Conservation (phyloP, 2,797 vertebrate genomes). For the Bufotes viridis region DNA sequence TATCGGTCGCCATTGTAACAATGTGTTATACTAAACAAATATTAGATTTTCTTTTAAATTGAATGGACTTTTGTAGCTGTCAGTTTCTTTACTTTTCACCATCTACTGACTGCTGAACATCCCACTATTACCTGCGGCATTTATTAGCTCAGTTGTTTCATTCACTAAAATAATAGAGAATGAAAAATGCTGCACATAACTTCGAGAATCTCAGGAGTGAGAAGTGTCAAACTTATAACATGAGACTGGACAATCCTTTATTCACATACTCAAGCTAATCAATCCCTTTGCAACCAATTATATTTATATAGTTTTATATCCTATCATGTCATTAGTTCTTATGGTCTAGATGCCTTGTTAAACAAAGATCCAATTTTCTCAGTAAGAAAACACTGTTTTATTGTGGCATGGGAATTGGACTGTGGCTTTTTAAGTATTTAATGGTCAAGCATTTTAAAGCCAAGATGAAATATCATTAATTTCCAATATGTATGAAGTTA, state of each 20-base stretch:
- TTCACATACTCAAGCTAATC: constrained; percentile 3
- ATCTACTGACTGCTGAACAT: background rate
- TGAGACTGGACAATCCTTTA: background rate
- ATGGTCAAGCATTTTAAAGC: background rate
- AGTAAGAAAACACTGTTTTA: background rate
- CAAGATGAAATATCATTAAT: background rate
- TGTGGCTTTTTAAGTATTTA: background rate
- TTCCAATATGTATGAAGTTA: background rate
- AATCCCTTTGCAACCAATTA: constrained; percentile 33
- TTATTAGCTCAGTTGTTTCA: background rate
- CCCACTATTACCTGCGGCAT: background rate
- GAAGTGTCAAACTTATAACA: background rate
- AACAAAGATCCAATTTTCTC: background rate
- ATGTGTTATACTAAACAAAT: background rate
- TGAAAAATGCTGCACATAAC: background rate
- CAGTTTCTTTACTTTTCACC: background rate
- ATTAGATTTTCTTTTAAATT: background rate
- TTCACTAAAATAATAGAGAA: background rate
- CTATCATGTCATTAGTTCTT: background rate
- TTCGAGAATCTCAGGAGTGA: background rate
- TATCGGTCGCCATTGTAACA: too few species aligned
- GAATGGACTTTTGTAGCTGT: background rate
- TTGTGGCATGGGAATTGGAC: background rate
- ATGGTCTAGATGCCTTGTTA: background rate
- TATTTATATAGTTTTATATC: background rate